Evolutionary conservation across 2,888 invertebrate species (phyloP).

Genomic region (Rapana venosa): DNA sequence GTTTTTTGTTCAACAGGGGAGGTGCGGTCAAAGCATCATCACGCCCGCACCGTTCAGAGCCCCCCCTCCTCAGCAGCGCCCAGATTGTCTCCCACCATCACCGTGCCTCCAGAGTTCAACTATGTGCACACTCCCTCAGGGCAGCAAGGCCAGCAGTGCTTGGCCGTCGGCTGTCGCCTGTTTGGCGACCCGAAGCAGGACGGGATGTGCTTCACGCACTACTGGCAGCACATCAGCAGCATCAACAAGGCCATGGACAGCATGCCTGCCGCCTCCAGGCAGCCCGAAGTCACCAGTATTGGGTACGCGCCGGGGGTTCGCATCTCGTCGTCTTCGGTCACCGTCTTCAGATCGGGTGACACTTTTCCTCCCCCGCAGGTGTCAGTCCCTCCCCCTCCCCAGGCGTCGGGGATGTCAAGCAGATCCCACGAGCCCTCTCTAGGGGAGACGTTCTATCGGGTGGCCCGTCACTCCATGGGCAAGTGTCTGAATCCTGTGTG

Average conservation of each 20-base stretch:
- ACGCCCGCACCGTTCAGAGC: too few species aligned
- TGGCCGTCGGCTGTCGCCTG: slow-evolving; percentile 40
- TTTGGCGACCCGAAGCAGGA: slow-evolving; percentile 51
- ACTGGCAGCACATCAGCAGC: not conserved
- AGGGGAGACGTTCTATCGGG: slow-evolving; percentile 50
- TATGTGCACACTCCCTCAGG: not conserved
- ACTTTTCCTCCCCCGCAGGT: slow-evolving; percentile 35
- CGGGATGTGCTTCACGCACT: slow-evolving; percentile 47
- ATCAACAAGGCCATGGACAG: not conserved
- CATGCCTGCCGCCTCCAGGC: not conserved
- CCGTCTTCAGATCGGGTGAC: not conserved
- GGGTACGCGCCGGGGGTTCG: not conserved
- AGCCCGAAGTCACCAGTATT: not conserved
- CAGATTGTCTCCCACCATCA: not conserved
- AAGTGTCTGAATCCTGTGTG: slow-evolving; percentile 58
- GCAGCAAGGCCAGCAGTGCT: slow-evolving; percentile 34
- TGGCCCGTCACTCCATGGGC: slow-evolving; percentile 47
- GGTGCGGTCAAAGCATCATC: too few species aligned
- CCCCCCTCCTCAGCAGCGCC: not conserved
- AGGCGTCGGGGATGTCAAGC: not conserved
- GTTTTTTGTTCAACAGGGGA: not conserved
- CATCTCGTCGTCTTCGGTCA: slow-evolving; percentile 8
- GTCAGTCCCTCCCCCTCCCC: slow-evolving; percentile 45
- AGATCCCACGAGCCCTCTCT: slow-evolving; percentile 29
- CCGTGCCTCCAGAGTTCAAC: not conserved